A percentile compares a stretch with the other conserved stretches of the same genome.
These are phyloP conservation scores for Hesperia comma DNA, from an alignment of 2,888 invertebrate genomes.

Conservation along the genomic window DNA sequence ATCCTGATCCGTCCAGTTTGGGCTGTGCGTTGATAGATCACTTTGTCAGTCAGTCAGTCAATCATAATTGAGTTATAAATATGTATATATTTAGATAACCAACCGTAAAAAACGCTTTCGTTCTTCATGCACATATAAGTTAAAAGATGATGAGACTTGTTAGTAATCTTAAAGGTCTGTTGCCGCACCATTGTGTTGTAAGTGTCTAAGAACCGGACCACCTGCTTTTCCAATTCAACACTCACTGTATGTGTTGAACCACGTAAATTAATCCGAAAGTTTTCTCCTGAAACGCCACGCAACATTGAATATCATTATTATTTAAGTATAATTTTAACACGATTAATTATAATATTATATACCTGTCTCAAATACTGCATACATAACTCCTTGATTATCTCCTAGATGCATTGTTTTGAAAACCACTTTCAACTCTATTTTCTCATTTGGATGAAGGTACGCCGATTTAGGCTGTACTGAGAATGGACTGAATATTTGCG, in stretches of 20 bases:
- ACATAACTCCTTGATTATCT: slow-evolving; percentile 59
- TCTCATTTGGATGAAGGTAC: slow-evolving; percentile 74
- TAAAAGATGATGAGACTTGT: slow-evolving; percentile 80
- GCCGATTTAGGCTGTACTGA: slow-evolving; percentile 79
- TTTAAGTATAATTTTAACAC: too few relatives aligned
- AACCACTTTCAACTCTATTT: slow-evolving; percentile 74
- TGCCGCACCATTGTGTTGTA: slow-evolving; percentile 83
- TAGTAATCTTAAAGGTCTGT: slow-evolving; percentile 77
- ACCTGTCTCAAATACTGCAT: slow-evolving; percentile 72
- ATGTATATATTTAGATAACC: too few relatives aligned
- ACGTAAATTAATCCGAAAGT: slow-evolving; percentile 68
- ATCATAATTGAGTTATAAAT: too few relatives aligned
- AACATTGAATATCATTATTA: background rate
- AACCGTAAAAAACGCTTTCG: slow-evolving; percentile 68
- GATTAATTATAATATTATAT: slow-evolving; percentile 23
- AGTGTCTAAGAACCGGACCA: slow-evolving; percentile 82
- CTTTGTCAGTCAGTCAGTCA: too few relatives aligned
- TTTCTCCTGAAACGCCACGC: slow-evolving; percentile 70
- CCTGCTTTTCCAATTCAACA: slow-evolving; percentile 77
- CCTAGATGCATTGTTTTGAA: slow-evolving; percentile 80
- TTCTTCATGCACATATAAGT: slow-evolving; percentile 85
- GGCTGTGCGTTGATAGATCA: too few relatives aligned
- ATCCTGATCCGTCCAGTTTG: too few relatives aligned
- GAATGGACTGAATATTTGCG: slow-evolving; percentile 71
- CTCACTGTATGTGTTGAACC: slow-evolving; percentile 75